Evolutionary conservation across 2,888 invertebrate genomes (phyloP).

Genomic region (Hartigia nigra): DNA sequence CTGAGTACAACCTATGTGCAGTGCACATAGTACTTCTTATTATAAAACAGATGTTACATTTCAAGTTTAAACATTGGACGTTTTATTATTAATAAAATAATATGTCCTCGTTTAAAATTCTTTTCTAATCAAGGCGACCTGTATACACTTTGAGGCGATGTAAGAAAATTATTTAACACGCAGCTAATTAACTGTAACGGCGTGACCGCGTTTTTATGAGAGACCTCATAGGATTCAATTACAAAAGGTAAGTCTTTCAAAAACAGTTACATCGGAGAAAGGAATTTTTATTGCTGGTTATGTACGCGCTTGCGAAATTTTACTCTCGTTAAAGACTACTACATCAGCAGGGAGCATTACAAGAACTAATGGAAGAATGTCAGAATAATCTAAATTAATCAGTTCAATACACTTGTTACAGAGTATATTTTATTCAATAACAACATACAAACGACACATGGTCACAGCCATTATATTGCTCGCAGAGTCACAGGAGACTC

Average conservation of each 20-base stretch:
- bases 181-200: background rate
- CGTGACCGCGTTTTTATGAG: background rate
- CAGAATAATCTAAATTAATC: background rate
- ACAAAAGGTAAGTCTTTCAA: background rate
- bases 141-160: background rate
- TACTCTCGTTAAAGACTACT: background rate
- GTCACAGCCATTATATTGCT: conserved; percentile 44
- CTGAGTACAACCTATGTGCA: too few species aligned
- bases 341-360: background rate
- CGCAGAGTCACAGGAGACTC: conserved; percentile 27
- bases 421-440: conserved; percentile 29
- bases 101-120: background rate
- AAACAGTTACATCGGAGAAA: background rate
- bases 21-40: background rate
- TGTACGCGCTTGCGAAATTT: background rate
- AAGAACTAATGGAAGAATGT: background rate
- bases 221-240: background rate
- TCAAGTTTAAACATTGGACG: background rate
- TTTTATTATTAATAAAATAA: background rate
- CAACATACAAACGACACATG: conserved; percentile 36
- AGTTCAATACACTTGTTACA: background rate
- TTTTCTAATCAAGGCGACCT: background rate
- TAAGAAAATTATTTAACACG: background rate
- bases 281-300: background rate
- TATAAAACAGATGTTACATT: background rate